Evolutionary conservation across 2,113 vertebrate species (phyloP).

Genomic region (Aramus guarauna): DNA sequence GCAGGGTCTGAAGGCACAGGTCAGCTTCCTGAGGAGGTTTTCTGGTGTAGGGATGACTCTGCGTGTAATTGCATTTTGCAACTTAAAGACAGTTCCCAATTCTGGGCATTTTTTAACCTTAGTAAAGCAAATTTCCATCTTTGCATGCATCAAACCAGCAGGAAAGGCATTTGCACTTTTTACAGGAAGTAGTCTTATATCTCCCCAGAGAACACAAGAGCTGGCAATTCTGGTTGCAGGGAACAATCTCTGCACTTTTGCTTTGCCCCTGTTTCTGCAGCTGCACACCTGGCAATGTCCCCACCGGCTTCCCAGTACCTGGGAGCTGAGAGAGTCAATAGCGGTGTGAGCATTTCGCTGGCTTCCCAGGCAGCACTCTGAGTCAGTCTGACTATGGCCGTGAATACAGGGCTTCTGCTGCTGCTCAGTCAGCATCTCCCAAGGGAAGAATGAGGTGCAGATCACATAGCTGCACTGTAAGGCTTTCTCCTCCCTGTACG

Average conservation of each 20-base stretch:
- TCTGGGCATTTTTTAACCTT: background rate
- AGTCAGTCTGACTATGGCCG: background rate
- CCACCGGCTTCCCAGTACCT: background rate
- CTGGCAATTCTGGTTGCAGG: background rate
- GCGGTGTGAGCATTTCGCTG: fast-evolving
- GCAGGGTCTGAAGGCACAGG: background rate
- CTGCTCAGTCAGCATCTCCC: background rate
- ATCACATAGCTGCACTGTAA: fast-evolving
- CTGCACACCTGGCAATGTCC: background rate
- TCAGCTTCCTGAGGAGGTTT: background rate
- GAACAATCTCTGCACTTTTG: background rate
- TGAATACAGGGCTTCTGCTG: background rate
- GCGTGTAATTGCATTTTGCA: background rate
- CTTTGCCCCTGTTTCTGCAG: background rate
- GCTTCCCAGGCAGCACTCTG: background rate
- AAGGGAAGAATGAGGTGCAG: background rate
- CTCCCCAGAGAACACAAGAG: background rate
- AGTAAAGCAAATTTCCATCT: background rate
- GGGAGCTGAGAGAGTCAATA: background rate
- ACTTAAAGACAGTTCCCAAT: background rate
- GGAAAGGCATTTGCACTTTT: background rate
- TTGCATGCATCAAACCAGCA: background rate
- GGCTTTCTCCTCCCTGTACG: background rate
- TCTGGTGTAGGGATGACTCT: background rate
- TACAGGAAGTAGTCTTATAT: background rate